Evolutionary conservation across 2,888 invertebrate genomes (phyloP), one percentile per base, ranked within the genome.

Genomic region (Pseudococcus longispinus): DNA sequence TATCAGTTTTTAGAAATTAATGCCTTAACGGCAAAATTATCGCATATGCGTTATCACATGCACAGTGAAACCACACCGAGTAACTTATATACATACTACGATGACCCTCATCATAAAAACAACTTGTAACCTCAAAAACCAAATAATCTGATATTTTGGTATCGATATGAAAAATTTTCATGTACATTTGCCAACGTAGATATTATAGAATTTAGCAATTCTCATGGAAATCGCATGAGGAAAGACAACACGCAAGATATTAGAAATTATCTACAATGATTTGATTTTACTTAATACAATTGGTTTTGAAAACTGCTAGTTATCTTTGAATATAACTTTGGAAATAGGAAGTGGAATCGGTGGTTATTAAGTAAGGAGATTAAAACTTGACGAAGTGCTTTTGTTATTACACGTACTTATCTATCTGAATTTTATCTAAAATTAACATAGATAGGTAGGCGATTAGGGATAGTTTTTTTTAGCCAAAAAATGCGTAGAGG

Each of bases 111-210:
- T 29, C 70, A 29, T 29, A 29, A 29, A 70, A 70, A 70, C 29
- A 70, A 70, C 29, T 29, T 29, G 15, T 70, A 70, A 70, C 70
- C 70, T 70, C 70, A 70, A 70, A 70, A 70, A 29, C 26, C 70
- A 70, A 70, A 70, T 70, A 70, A 70, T 70, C 70, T 29, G 70
- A 70, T 70, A 70, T 29, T 60, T 60, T 23, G 9, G 60, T 60
- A 60, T 60, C 8, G 60, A 60, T 60, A 60, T 60, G 60, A 60
- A 60, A 60, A 60, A 60, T 60, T 23, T 15, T 46, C 23, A 3
- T 9, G 23, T 60, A 11, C 9, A 23, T 23, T 23, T 60, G 60
- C 60, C 60, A 60, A 23, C 23, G 60, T 60, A 20, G 9, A 9
- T 37, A 32, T 32, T 37, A 37, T 9, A 37, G 37, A 0, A 37